These are phyloP conservation scores for Bombus superbus DNA, from an alignment of 1,140 invertebrate genomes.

Conservation along the genomic window DNA sequence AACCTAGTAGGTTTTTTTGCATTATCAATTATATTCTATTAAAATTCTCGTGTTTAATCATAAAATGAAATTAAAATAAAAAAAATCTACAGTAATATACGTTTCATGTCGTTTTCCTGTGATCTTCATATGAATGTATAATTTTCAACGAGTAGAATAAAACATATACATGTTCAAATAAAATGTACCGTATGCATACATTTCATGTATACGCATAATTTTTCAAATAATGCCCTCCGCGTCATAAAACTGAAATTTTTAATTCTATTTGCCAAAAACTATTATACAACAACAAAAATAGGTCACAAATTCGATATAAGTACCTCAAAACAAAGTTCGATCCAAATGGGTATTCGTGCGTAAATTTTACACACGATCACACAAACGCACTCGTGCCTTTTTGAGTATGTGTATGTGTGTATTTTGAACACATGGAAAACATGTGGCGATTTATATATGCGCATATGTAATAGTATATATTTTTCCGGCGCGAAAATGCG, in stretches of 20 bases:
- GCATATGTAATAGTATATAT: background rate
- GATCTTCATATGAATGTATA: too few species aligned
- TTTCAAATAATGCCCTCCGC: background rate
- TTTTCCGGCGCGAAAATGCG: background rate
- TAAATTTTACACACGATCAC: conserved; percentile 21
- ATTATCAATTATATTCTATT: too few species aligned
- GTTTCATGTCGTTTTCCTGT: too few species aligned
- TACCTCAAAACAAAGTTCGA: background rate
- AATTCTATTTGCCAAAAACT: background rate
- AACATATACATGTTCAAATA: too few species aligned
- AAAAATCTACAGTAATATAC: too few species aligned
- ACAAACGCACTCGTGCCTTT: conserved; percentile 35
- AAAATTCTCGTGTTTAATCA: too few species aligned
- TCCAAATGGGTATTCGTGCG: background rate
- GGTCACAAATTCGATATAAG: background rate
- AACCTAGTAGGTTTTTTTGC: too few species aligned
- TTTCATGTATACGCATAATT: too few species aligned
- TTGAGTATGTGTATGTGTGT: background rate
- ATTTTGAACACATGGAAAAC: conserved; percentile 5
- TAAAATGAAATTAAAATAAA: too few species aligned
- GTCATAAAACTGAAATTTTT: background rate
- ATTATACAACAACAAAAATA: too few species aligned
- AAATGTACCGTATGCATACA: too few species aligned
- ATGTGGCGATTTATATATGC: background rate
- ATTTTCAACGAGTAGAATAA: too few species aligned